Evolutionary conservation across 2,888 invertebrate species (phyloP).

Genomic region (Petrolisthes manimaculis): DNA sequence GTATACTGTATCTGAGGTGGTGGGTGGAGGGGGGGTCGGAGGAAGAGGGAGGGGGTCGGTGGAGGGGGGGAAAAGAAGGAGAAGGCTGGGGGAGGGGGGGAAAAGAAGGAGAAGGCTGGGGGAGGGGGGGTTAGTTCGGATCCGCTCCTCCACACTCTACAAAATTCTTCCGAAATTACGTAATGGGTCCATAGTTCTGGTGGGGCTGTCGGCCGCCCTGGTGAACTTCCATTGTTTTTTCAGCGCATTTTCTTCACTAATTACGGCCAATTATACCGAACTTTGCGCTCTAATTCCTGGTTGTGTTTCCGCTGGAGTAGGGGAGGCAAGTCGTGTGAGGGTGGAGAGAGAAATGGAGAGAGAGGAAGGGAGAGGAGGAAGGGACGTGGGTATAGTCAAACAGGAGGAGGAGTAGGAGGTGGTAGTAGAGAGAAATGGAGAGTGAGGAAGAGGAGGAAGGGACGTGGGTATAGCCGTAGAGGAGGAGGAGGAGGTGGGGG

Average conservation of each 20-base stretch:
- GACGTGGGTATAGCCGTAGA: too few relatives aligned
- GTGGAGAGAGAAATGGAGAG: not conserved
- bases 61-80: not conserved
- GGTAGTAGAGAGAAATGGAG: not conserved
- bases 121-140: not conserved
- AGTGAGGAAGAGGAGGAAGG: not conserved
- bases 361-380: not conserved
- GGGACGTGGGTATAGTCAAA: not conserved
- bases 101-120: not conserved
- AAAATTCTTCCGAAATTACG: conserved; percentile 4
- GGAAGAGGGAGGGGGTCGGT: not conserved
- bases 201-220: not conserved
- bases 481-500: not conserved
- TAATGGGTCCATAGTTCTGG: not conserved
- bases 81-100: too few relatives aligned
- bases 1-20: conserved; percentile 4
- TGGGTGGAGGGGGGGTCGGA: conserved; percentile 14
- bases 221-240: not conserved
- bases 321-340: not conserved
- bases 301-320: conserved; percentile 12
- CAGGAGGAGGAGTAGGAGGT: not conserved
- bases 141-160: not conserved
- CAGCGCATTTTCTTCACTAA: conserved; percentile 44
- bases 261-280: conserved; percentile 50
- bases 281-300: conserved; percentile 50